Conservation (phyloP, 2,888 invertebrate species). For the Eupithecia insigniata region DNA sequence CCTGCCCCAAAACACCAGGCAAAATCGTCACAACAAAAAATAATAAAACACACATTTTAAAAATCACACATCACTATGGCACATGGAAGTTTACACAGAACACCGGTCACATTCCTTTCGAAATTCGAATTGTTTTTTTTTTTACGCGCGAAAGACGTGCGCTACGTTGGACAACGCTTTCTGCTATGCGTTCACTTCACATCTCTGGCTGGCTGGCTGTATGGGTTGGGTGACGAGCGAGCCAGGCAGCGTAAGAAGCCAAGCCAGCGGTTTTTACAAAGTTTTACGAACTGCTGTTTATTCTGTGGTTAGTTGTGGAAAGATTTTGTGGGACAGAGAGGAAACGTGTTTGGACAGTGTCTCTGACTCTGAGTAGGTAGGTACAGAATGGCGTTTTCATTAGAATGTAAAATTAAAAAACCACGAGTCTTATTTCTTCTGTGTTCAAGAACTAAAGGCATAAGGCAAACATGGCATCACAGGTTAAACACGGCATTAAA, state of each 20-base stretch:
- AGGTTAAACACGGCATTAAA: too few species aligned
- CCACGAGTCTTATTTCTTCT: not conserved
- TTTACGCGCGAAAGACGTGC: slow-evolving; percentile 62
- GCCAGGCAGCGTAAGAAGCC: too few species aligned
- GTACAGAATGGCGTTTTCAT: not conserved
- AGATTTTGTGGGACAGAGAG: slow-evolving; percentile 74
- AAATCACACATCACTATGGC: slow-evolving; percentile 75
- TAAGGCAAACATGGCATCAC: not conserved
- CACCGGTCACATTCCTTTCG: slow-evolving; percentile 75
- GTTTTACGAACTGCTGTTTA: slow-evolving; percentile 11
- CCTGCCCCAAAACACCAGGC: slow-evolving; percentile 78
- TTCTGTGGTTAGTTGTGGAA: slow-evolving; percentile 53
- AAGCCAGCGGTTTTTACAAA: slow-evolving; percentile 44
- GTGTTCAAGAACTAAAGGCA: not conserved
- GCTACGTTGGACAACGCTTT: slow-evolving; percentile 73
- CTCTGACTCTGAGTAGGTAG: slow-evolving; percentile 22
- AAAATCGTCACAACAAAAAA: slow-evolving; percentile 75
- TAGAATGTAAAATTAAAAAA: not conserved
- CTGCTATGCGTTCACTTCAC: slow-evolving; percentile 61
- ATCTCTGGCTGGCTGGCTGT: slow-evolving; percentile 22
- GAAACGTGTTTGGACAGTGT: slow-evolving; percentile 74
- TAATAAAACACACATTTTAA: slow-evolving; percentile 69
- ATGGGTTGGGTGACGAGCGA: slow-evolving; percentile 6
- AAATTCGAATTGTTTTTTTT: slow-evolving; percentile 64
- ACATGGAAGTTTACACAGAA: slow-evolving; percentile 64